A percentile compares a stretch with the other conserved stretches of the same genome.
Conservation (phyloP, 1,140 invertebrate species). For the Zophobas atratus region DNA sequence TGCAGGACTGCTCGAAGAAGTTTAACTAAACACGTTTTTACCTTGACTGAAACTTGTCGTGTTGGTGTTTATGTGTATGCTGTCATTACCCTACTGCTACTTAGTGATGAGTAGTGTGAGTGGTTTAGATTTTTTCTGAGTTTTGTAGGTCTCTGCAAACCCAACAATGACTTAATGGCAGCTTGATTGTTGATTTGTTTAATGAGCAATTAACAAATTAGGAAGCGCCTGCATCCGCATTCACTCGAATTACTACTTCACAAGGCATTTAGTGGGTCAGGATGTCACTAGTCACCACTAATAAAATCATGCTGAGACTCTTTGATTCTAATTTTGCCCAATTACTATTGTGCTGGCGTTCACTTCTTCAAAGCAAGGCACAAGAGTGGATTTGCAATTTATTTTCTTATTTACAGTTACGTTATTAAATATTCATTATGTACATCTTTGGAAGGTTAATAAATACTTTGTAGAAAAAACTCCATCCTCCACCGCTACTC, state of each 20-base stretch:
- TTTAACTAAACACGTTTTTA: slow-evolving; percentile 41
- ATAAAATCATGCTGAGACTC: slow-evolving; percentile 42
- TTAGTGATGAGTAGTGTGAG: background rate
- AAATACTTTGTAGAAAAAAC: background rate
- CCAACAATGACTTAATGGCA: background rate
- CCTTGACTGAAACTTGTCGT: slow-evolving; percentile 21
- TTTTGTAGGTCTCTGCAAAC: too few relatives aligned
- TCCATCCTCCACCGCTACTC: background rate
- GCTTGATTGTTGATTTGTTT: slow-evolving; percentile 35
- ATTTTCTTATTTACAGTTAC: background rate
- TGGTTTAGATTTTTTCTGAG: slow-evolving; percentile 24
- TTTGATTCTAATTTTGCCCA: slow-evolving; percentile 39
- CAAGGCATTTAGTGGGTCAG: slow-evolving; percentile 45
- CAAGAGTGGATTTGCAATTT: background rate
- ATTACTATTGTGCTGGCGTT: background rate
- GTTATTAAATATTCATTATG: background rate
- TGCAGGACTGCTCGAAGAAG: slow-evolving; percentile 26
- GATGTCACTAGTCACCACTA: slow-evolving; percentile 49
- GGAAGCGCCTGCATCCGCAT: slow-evolving; percentile 46
- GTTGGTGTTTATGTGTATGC: slow-evolving; percentile 22
- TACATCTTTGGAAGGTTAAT: background rate
- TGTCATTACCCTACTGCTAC: slow-evolving; percentile 34
- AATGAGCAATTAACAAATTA: slow-evolving; percentile 50
- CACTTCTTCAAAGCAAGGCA: background rate
- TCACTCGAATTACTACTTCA: slow-evolving; percentile 26